Base-by-base conservation (phyloP, 2,888 invertebrate genomes). In the Prosopocoilus inquinatus region DNA sequence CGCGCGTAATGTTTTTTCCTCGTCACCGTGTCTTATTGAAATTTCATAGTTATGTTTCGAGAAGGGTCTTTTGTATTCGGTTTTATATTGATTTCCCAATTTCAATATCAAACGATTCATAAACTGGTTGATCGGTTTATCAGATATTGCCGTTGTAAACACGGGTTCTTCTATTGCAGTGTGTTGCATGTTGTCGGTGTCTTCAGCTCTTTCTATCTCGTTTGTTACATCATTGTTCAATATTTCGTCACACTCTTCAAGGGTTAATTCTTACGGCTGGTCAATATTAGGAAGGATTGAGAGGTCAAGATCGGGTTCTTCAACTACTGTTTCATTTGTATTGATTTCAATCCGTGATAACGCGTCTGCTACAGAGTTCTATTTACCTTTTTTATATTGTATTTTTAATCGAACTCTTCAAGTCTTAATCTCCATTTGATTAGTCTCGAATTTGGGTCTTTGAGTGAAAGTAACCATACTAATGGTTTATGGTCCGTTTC, bases 401-500 rank as follows among this genome's bases (percentile, higher is more conserved):
- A 57, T 44, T 46, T 47, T 45, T 38, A 59, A 11, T 53, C 43
- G 32, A 44, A 57, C 20, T 57, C 56, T 41, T 50, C 53, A 11
- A 59, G 36, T 49, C 28, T 47, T 9, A 56, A 20, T 15, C 50
- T 11, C 50, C 53, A 56, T 35, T 43, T 48, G 4, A 15, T 20
- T 8, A 53, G n/a, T 8, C 48, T 13, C 7, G 33, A 33, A 32
- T 35, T 53, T n/a, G 59, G 50, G 8, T 48, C 50, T 39, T 56
- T 56, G 28, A 59, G 33, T 3, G 53, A 41, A 44, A 49, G 45
- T 39, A 53, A 28, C 52, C 50, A 59, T 1, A 47, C 39, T 13
- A 55, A 36, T 1, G 56, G 59, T 53, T 59, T 59, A 33, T 57
- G 59, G 47, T 57, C 59, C 0, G 56, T 57, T 38, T 57, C 47